phyloP scores from a whole-genome alignment of 1,140 invertebrate species.

The Rhyacophila brunnea region DNA sequence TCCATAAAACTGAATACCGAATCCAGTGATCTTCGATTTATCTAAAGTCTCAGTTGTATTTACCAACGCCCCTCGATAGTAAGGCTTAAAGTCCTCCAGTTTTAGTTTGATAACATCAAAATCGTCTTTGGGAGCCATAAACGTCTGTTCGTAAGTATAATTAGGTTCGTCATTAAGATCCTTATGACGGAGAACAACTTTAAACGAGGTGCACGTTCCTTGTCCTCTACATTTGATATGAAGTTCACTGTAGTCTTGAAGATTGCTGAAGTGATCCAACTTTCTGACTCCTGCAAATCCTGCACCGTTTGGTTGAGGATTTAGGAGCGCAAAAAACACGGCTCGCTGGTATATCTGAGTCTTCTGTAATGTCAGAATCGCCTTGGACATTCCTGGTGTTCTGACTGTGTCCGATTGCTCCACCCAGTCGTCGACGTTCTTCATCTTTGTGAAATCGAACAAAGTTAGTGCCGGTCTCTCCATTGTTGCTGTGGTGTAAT shows the following conservation, averaged over 20 bases:
- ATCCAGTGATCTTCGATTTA: conserved; percentile 58
- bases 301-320: conserved; percentile 69
- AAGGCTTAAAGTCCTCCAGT: conserved; percentile 62
- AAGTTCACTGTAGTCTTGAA: conserved; percentile 53
- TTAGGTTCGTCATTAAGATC: conserved; percentile 55
- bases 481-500: not conserved
- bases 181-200: conserved; percentile 63
- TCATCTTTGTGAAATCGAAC: conserved; percentile 23
- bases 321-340: conserved; percentile 65
- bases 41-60: conserved; percentile 59
- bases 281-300: conserved; percentile 65
- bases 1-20: conserved; percentile 67
- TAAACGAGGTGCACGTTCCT: conserved; percentile 58
- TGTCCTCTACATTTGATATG: conserved; percentile 59
- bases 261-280: conserved; percentile 47
- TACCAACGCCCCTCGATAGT: conserved; percentile 59
- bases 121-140: conserved; percentile 54
- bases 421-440: conserved; percentile 48
- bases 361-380: conserved; percentile 58
- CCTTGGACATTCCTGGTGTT: conserved; percentile 66
- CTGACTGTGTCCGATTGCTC: conserved; percentile 67
- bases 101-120: conserved; percentile 55
- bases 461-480: conserved; percentile 1
- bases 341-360: conserved; percentile 60
- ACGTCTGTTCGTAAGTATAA: conserved; percentile 66